A percentile compares a stretch with the other conserved stretches of the same genome.
Conservation (phyloP, 2,888 invertebrate species). For the Magallana nippona region DNA sequence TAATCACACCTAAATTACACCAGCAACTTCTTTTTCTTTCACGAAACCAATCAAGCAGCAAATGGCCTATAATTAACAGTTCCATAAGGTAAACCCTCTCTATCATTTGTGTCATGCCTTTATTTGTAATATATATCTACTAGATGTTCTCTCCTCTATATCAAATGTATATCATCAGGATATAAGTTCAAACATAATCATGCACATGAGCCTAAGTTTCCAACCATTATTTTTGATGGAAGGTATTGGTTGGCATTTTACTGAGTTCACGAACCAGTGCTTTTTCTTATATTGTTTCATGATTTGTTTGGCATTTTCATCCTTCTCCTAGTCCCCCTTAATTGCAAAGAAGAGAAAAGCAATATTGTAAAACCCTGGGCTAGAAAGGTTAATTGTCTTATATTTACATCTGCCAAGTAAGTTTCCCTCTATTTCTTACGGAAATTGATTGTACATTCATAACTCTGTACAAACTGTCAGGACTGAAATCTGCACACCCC, state of each 20-base stretch:
- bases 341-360: not conserved
- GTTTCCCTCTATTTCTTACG: too few relatives aligned
- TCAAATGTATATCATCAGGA: conserved; percentile 19
- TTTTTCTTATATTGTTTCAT: not conserved
- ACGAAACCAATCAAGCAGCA: conserved; percentile 31
- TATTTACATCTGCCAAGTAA: too few relatives aligned
- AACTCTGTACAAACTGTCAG: too few relatives aligned
- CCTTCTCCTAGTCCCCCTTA: not conserved
- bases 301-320: conserved; percentile 23
- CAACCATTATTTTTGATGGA: not conserved
- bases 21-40: conserved; percentile 33
- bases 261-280: not conserved
- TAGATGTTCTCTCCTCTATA: conserved; percentile 30
- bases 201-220: not conserved
- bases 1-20: conserved; percentile 22
- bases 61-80: conserved; percentile 27
- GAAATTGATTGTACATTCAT: too few relatives aligned
- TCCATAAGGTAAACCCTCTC: conserved; percentile 26
- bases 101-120: conserved; percentile 29
- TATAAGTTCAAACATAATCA: conserved; percentile 6
- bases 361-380: not conserved
- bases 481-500: too few relatives aligned
- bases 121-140: conserved; percentile 19
- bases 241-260: not conserved
- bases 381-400: too few relatives aligned